Evolutionary conservation across 1,140 invertebrate species (phyloP), one percentile per base, ranked within the genome.

Genomic region (Platorchestia sp.): DNA sequence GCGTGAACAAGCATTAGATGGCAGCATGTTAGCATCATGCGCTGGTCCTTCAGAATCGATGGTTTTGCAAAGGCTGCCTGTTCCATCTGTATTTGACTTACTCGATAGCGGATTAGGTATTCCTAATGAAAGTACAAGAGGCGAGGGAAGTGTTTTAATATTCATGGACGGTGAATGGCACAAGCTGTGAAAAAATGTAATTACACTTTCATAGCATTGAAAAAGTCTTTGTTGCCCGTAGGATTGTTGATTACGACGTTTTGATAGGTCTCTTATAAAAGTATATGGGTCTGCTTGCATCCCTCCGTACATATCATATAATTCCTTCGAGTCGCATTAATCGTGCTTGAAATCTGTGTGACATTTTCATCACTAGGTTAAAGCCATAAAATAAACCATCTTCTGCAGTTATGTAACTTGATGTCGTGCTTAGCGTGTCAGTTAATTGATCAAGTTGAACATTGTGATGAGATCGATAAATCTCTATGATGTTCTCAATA

Each of bases 61-160:
- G 41, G 45, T 93, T 47, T 6, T 16, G 45, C 44, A 93, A 40
- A 27, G 5, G 43, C 91, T 10, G 45, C 3, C 91, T 16, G 45
- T 47, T 45, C 91, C 45, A 44, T 22, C 91, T 14, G 91, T 93
- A 44, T 93, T 93, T 45, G 40, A 40, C 45, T 93, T 45, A 40
- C 91, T 93, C 45, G 91, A 93, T 47, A 93, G 91, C 45, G 91
- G 91, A 42, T 45, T 93, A 45, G 91, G 91, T 40, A 10, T 93
- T 42, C 43, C 36, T 6, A 5, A 47, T 10, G 44, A 7, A 10
- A 45, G 6, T 47, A 14, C 45, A 45, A 44, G 43, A 14, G 91
- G n/a, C 6, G 44, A 0, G 27, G 91, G 45, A n/a, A 47, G 44
- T 10, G 45, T 93, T 47, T 93, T 47, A 93, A 40, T 93, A 10